These are phyloP conservation scores for Otocyon megalotis DNA, from an alignment of 2,113 vertebrate genomes.

Conservation along the genomic window DNA sequence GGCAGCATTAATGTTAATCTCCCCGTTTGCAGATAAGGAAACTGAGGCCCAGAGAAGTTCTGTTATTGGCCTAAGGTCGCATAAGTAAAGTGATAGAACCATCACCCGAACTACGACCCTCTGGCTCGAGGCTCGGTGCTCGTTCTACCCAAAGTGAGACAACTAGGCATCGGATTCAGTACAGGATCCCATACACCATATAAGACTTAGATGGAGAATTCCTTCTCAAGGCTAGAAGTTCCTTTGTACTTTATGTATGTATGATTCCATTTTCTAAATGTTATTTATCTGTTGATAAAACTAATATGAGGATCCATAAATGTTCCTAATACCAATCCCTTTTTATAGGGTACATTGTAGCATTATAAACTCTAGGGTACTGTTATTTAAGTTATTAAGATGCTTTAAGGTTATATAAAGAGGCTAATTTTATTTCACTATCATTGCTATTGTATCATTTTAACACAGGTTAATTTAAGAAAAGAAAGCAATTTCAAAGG, in stretches of 20 bases:
- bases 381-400: constrained; percentile 72
- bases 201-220: background rate
- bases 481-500: constrained; percentile 74
- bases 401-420: constrained; percentile 62
- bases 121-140: background rate
- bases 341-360: constrained; percentile 53
- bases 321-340: constrained; percentile 43
- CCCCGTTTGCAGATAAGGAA: background rate
- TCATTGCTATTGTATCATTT: constrained; percentile 67
- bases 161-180: background rate
- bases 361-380: constrained; percentile 52
- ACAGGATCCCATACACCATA: background rate
- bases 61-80: background rate
- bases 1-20: background rate
- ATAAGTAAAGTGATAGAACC: background rate
- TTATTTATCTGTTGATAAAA: constrained; percentile 57
- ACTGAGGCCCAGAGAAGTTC: background rate
- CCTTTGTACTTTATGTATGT: background rate
- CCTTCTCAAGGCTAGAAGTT: background rate
- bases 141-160: background rate
- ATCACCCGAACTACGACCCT: background rate
- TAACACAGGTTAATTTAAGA: constrained; percentile 73
- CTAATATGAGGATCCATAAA: background rate
- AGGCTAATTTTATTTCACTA: constrained; percentile 62
- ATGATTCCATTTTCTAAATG: constrained; percentile 24